A percentile compares a stretch with the other conserved stretches of the same genome.
Evolutionary conservation across 2,888 invertebrate genomes (phyloP).

Genomic region (Cryptus armator): DNA sequence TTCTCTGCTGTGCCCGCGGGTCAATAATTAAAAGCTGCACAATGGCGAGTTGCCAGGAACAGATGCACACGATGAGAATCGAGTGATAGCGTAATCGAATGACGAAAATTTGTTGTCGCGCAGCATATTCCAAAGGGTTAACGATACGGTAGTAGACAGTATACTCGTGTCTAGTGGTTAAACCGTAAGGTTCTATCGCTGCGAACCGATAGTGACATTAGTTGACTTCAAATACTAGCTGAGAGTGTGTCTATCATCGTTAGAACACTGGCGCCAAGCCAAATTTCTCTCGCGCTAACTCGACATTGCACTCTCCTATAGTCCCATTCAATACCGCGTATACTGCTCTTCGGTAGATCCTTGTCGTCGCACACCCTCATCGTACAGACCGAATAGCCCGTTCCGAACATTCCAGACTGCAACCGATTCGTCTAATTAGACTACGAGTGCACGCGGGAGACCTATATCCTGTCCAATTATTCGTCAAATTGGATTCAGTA

Average conservation of each 20-base stretch:
- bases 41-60: slow-evolving; percentile 35
- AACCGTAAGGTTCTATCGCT: slow-evolving; percentile 30
- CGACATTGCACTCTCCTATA: slow-evolving; percentile 33
- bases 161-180: slow-evolving; percentile 19
- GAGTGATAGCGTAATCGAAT: slow-evolving; percentile 35
- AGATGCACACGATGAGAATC: neutral
- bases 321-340: slow-evolving; percentile 58
- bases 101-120: slow-evolving; percentile 45
- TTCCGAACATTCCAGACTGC: slow-evolving; percentile 51
- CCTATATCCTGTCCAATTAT: slow-evolving; percentile 53
- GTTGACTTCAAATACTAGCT: slow-evolving; percentile 67
- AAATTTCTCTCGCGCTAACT: slow-evolving; percentile 71
- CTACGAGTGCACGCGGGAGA: slow-evolving; percentile 33
- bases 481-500: slow-evolving; percentile 57
- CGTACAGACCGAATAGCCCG: slow-evolving; percentile 41
- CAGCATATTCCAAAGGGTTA: slow-evolving; percentile 24
- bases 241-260: slow-evolving; percentile 76
- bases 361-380: neutral
- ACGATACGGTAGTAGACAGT: slow-evolving; percentile 14
- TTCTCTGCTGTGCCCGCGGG: neutral
- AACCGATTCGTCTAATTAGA: slow-evolving; percentile 61
- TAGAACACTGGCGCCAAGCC: slow-evolving; percentile 74
- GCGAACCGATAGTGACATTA: slow-evolving; percentile 72
- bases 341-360: slow-evolving; percentile 18
- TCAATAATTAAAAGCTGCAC: slow-evolving; percentile 20